Base-by-base conservation (phyloP, 2,797 vertebrate genomes). In the Pseudochromis fuscus region DNA sequence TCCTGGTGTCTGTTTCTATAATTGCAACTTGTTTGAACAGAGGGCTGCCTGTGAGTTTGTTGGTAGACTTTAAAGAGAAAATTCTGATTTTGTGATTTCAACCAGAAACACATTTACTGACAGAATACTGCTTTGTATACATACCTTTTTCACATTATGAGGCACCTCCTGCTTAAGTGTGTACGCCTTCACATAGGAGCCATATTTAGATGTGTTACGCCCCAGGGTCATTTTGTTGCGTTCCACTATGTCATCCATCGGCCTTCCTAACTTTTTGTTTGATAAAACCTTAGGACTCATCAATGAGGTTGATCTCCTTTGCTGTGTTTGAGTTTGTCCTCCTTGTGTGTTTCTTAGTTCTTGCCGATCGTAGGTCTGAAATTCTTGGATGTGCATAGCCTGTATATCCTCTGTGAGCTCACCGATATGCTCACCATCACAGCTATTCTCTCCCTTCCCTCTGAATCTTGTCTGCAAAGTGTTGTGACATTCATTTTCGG, bases 181-280 rank as follows among this genome's bases (percentile, higher is more conserved):
- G 74, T 96, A 91, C 28, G 87, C 78, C 12, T 86, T 91, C 23
- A 94, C 88, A 3, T 97, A 98, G 7, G 96, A 96, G 55, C 88
- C 89, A 1, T 4, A 59, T 69, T 89, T 94, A 35, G 67, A 82
- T 13, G 59, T 27, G 5, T 40, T 91, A 6, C 94, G 67, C 0
- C 97, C 96, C 81, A 98, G 87, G 18, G 96, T 97, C 64, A 7
- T 53, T 73, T 94, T 97, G 83, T 98, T 98, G 24, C 87, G 94
- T 64, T 94, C 89, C 46, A 98, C 93, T 42, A 96, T 94, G 83
- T 96, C 85, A 37, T 88, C 88, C 30, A 57, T 90, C n/a, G 25
- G 53, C 62, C 59, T 90, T 30, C 67, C 55, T 48, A 28, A 85
- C 37, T 72, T 90, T 31, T 52, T 77, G n/a, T 79, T 75, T 0